These are phyloP conservation scores for Holacanthus passer DNA, from an alignment of 2,113 vertebrate species.

Conservation along the genomic window DNA sequence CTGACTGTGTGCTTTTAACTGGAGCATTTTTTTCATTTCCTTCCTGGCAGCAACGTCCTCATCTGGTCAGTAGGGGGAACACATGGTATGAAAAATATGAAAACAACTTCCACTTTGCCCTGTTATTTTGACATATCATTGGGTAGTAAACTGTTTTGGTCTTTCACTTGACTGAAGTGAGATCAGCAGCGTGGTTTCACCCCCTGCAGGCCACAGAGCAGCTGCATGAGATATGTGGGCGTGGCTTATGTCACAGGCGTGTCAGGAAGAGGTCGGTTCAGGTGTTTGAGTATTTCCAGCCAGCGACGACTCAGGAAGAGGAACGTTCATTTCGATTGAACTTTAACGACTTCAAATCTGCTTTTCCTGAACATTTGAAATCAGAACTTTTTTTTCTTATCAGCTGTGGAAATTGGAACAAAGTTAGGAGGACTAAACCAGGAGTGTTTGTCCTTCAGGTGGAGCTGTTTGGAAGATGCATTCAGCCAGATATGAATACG, in stretches of 20 bases:
- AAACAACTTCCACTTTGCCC: not conserved
- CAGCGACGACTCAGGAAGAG: not conserved
- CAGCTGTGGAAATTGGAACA: not conserved
- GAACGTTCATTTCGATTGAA: not conserved
- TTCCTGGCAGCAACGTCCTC: slow-evolving; percentile 14
- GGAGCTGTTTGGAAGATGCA: slow-evolving; percentile 52
- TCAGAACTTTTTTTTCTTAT: no score
- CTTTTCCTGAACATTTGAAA: no score
- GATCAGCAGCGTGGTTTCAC: no score
- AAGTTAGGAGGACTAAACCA: not conserved
- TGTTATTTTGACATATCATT: no score
- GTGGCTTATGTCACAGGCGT: slow-evolving; percentile 44
- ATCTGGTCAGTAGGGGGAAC: slow-evolving; percentile 54
- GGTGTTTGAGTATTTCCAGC: not conserved
- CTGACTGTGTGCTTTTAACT: not conserved
- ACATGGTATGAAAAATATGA: slow-evolving; percentile 13
- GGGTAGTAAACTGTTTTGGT: no score
- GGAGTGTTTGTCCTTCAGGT: not conserved
- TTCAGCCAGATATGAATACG: slow-evolving; percentile 61
- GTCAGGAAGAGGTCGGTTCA: slow-evolving; percentile 40
- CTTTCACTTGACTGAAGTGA: not conserved
- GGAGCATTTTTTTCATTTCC: no score
- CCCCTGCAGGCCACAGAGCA: not conserved
- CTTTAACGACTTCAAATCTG: not conserved
- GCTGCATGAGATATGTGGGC: slow-evolving; percentile 53